Evolutionary conservation across 2,888 invertebrate genomes (phyloP), one percentile per base, ranked within the genome.

Genomic region (Andrena bicolor): DNA sequence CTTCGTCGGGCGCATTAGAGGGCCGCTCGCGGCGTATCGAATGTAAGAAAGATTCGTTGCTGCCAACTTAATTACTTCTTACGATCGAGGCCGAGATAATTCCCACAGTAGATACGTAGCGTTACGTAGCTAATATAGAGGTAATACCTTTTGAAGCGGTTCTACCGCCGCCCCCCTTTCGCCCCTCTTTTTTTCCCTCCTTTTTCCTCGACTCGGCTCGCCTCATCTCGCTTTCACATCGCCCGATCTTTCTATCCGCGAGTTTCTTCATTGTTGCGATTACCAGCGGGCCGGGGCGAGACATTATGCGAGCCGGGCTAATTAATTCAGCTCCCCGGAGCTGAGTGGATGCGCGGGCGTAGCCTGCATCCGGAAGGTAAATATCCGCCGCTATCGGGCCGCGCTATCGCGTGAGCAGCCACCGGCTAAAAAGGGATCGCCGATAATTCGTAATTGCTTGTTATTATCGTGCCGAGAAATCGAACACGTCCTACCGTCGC

Each of bases 371-470:
- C 91, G 89, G 90, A 90, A 89, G 88, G 89, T 88, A 90, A 91
- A 90, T 88, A 91, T 83, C 83, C 73, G 75, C 74, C 76, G 75
- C 72, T 86, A 88, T 88, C 89, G 84, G 48, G 60, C 61, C 61
- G 20, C 56, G 81, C 83, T 88, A 90, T 89, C 90, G 70, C 87
- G 86, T 83, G 82, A 86, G 83, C 75, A 77, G 84, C 83, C 82
- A 85, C 64, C 72, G 74, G 84, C 85, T 72, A 76, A 70, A 84
- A 89, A 91, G 89, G 87, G 89, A 87, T 88, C 53, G 76, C 89
- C 87, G 92, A 91, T 92, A 92, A 90, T 91, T 89, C 89, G 90
- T 89, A 91, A 92, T 92, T 91, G 90, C 88, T 88, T 86, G 81
- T 88, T 88, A 88, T 88, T 88, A 86, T 88, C 87, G 86, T 80